Base-by-base conservation (phyloP, 2,888 invertebrate species). In the Brenthis hecate region DNA sequence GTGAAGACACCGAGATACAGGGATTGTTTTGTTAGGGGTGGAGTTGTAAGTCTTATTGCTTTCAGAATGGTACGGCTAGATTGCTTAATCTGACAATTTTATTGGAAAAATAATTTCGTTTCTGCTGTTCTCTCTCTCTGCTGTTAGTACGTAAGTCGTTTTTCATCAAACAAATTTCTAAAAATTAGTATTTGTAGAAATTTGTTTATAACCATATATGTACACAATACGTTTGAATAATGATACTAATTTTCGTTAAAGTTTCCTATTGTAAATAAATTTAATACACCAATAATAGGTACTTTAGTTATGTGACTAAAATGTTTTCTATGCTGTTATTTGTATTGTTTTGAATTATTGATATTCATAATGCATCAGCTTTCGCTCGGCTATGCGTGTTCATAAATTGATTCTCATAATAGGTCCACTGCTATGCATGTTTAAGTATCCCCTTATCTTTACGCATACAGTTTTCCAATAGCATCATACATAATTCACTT, bases 11-110 rank as follows among this genome's bases (percentile, higher is more conserved):
- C 86, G 89, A 91, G 88, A 91, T 88, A 92, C 91, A 87, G 90
- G 90, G 87, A 92, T 90, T 91, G 92, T 91, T 90, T 91, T 89
- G 89, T 87, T 89, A 88, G 88, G 86, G 91, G 85, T 82, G 85
- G 88, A 91, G 89, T 91, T 90, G 90, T 91, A 90, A 92, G 91
- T 92, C 92, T 92, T 92, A 92, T 91, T 91, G 91, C 91, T 91
- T 91, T 91, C 87, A 85, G 88, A 89, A 86, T 83, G 60, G 69
- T 81, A 79, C 86, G 88, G 87, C 85, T 85, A 84, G 84, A 88
- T 90, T 87, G 88, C 85, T 90, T 92, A 91, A 92, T 91, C 91
- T 89, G 84, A 86, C 85, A 84, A 87, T 84, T 80, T 54, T 54
- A 13, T 58, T 56, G 48, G 14, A 65, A 60, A 32, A 43, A 36